Evolutionary conservation across 2,113 vertebrate genomes (phyloP).

Genomic region (Phrynocephalus versicolor): DNA sequence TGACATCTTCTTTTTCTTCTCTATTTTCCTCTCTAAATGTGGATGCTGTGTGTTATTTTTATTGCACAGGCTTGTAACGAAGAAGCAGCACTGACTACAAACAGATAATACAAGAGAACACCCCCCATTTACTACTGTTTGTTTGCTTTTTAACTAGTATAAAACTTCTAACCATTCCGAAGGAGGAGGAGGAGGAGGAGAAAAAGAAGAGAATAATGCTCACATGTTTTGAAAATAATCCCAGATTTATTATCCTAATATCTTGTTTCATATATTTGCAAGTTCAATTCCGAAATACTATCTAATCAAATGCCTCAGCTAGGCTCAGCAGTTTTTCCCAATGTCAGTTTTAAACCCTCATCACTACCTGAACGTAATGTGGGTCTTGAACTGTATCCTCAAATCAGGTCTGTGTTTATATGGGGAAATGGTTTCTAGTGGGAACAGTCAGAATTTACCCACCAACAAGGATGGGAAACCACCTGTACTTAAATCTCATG

Average conservation of each 20-base stretch:
- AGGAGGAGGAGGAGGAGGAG: no score
- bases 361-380: constrained; percentile 48
- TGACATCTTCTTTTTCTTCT: not conserved
- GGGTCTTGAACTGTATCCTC: no score
- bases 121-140: constrained; percentile 70
- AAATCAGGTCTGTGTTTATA: no score
- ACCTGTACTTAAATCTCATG: no score
- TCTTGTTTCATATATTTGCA: constrained; percentile 75
- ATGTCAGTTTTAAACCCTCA: constrained; percentile 56
- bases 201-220: constrained; percentile 56
- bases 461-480: no score
- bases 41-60: constrained; percentile 22
- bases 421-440: no score
- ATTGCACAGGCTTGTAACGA: constrained; percentile 53
- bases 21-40: not conserved
- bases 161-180: constrained; percentile 68
- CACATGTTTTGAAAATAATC: constrained; percentile 62
- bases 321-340: constrained; percentile 47
- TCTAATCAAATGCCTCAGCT: constrained; percentile 56
- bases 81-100: constrained; percentile 47
- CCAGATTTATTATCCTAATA: constrained; percentile 78
- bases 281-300: constrained; percentile 76
- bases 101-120: constrained; percentile 56
- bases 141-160: constrained; percentile 71
- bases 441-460: no score